Evolutionary conservation across 2,888 invertebrate genomes (phyloP).

Genomic region (Lasioglossum figueresi): DNA sequence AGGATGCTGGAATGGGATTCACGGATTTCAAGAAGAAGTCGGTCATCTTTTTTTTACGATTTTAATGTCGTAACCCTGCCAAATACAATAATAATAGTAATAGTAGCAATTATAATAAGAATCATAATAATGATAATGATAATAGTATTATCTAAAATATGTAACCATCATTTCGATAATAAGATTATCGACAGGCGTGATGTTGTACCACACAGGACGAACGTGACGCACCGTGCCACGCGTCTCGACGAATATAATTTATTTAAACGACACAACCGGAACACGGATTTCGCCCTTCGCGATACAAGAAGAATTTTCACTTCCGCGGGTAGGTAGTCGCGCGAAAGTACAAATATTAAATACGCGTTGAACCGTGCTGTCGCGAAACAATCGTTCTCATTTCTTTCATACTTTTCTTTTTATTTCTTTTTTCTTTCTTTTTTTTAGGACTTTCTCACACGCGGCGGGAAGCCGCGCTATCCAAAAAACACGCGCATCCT

Average conservation of each 20-base stretch:
- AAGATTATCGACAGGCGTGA: constrained; percentile 76
- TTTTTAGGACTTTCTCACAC: constrained; percentile 62
- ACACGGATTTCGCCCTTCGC: constrained; percentile 45
- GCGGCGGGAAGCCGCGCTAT: neutral
- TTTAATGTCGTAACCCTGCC: constrained; percentile 84
- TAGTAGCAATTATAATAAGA: constrained; percentile 74
- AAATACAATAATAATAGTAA: constrained; percentile 81
- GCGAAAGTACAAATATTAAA: constrained; percentile 59
- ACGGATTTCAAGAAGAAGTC: neutral
- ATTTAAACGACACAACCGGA: constrained; percentile 53
- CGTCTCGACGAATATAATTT: constrained; percentile 57
- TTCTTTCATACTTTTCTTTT: neutral
- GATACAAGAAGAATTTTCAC: constrained; percentile 54
- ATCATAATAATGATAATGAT: constrained; percentile 75
- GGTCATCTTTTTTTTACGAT: constrained; percentile 68
- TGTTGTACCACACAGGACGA: constrained; percentile 57
- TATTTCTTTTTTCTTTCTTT: constrained; percentile 17
- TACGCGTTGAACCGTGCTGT: constrained; percentile 49
- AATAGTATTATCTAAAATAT: constrained; percentile 81
- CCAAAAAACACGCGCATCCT: neutral
- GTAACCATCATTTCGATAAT: constrained; percentile 80
- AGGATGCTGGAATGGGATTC: neutral
- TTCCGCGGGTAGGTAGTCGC: constrained; percentile 63
- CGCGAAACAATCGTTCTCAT: constrained; percentile 27
- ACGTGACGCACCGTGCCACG: constrained; percentile 48